Percentiles rank a stretch among this genome's conserved stretches.
These are phyloP conservation scores for Phenacoccus solenopsis DNA, from an alignment of 1,140 invertebrate genomes.

Conservation along the genomic window DNA sequence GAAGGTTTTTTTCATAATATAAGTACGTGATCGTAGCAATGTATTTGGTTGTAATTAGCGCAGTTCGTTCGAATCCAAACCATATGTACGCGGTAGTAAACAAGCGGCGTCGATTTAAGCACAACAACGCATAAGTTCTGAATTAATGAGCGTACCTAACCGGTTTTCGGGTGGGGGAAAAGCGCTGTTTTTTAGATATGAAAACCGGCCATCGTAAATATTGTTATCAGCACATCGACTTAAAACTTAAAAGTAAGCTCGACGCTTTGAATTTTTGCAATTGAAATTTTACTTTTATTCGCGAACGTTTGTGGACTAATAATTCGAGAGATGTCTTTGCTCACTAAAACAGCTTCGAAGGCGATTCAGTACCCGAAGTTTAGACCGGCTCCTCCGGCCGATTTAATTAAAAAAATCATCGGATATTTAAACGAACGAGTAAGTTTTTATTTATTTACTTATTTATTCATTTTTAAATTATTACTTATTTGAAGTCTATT, in stretches of 20 bases:
- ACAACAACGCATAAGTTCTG: background rate
- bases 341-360: background rate
- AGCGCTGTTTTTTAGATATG: background rate
- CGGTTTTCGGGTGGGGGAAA: background rate
- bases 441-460: constrained; percentile 19
- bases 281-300: background rate
- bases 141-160: background rate
- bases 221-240: background rate
- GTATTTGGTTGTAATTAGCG: too few species aligned
- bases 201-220: background rate
- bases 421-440: constrained; percentile 31
- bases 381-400: constrained; percentile 30
- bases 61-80: too few species aligned
- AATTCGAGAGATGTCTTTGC: background rate
- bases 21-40: too few species aligned
- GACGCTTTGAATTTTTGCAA: background rate
- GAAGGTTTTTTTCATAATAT: too few species aligned
- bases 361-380: constrained; percentile 24
- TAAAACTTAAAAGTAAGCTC: constrained; percentile 2
- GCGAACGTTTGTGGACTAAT: background rate
- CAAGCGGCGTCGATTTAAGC: background rate
- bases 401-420: constrained; percentile 30
- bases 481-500: too few species aligned
- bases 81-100: too few species aligned
- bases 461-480: background rate